Evolutionary conservation across 92 coral and sea anemone species (phyloP).

Genomic region (Palythoa grandis): DNA sequence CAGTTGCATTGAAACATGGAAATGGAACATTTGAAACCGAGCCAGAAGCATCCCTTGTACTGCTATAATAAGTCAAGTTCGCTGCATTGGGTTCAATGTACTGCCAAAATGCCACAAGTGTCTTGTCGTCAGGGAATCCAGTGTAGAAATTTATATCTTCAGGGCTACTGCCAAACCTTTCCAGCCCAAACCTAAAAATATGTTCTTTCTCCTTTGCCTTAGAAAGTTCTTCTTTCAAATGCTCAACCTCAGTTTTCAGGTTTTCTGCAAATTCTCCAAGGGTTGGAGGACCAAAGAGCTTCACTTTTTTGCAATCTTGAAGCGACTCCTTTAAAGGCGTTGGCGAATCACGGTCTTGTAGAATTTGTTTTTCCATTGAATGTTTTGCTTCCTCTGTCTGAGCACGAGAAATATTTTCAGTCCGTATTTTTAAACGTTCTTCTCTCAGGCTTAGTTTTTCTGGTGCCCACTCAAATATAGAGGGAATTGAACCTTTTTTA

Average conservation of each 20-base stretch:
- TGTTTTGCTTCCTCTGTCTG: conserved; percentile 19
- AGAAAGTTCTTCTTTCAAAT: conserved; percentile 48
- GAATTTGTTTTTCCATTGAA: conserved; percentile 15
- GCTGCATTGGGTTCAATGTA: conserved; percentile 53
- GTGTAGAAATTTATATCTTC: conserved; percentile 73
- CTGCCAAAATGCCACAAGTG: conserved; percentile 65
- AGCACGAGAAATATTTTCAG: conserved; percentile 20
- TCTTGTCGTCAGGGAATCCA: conserved; percentile 67
- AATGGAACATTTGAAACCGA: conserved; percentile 2
- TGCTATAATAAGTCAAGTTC: conserved; percentile 58
- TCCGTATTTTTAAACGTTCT: conserved; percentile 55
- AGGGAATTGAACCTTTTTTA: conserved; percentile 54
- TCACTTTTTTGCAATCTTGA: conserved; percentile 18
- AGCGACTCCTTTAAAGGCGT: conserved; percentile 35
- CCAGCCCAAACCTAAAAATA: conserved; percentile 56
- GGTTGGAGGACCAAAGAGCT: conserved; percentile 43
- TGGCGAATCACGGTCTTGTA: not conserved
- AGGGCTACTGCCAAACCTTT: conserved; percentile 51
- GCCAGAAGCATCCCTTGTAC: conserved; percentile 4
- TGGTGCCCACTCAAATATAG: conserved; percentile 62
- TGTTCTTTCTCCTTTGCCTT: conserved; percentile 47
- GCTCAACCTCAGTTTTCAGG: conserved; percentile 33
- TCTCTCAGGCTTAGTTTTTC: conserved; percentile 39
- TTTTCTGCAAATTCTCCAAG: conserved; percentile 54
- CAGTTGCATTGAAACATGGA: conserved; percentile 51